These are phyloP conservation scores for Sarcophaga caerulescens DNA, from an alignment of 2,888 invertebrate species.

Conservation along the genomic window DNA sequence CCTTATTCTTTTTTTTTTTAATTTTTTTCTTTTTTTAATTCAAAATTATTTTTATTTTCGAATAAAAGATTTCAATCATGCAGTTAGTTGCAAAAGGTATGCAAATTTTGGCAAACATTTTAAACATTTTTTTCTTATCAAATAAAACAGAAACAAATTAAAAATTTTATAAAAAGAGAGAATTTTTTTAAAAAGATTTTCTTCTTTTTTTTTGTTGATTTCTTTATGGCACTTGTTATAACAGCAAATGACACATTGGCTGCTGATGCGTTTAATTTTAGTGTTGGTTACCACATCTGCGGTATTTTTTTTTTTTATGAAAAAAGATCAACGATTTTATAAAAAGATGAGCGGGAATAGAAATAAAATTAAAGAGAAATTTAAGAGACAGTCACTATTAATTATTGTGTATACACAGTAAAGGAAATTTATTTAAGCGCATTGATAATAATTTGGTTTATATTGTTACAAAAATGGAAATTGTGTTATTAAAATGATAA, in stretches of 20 bases:
- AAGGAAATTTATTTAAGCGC: neutral
- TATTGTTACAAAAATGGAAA: no score
- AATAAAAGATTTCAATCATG: slow-evolving; percentile 34
- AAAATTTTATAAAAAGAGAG: slow-evolving; percentile 13
- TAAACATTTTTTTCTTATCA: neutral
- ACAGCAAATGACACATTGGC: neutral
- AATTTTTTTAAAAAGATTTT: slow-evolving; percentile 18
- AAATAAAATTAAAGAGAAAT: neutral
- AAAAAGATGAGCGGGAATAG: neutral
- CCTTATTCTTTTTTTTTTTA: slow-evolving; percentile 7
- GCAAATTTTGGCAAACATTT: slow-evolving; percentile 56
- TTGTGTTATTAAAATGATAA: no score
- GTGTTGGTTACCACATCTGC: neutral
- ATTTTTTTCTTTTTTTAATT: neutral
- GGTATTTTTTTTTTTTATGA: neutral
- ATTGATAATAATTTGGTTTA: neutral
- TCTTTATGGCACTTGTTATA: slow-evolving; percentile 1
- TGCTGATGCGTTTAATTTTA: slow-evolving; percentile 24
- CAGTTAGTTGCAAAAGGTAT: slow-evolving; percentile 13
- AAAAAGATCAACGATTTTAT: neutral
- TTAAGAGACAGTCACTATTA: neutral
- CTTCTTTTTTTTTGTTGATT: no score
- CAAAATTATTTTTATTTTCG: slow-evolving; percentile 28
- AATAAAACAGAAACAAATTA: neutral
- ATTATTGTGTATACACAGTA: neutral